These are phyloP conservation scores for Camelus bactrianus DNA, from an alignment of 2,113 vertebrate genomes.

Conservation along the genomic window DNA sequence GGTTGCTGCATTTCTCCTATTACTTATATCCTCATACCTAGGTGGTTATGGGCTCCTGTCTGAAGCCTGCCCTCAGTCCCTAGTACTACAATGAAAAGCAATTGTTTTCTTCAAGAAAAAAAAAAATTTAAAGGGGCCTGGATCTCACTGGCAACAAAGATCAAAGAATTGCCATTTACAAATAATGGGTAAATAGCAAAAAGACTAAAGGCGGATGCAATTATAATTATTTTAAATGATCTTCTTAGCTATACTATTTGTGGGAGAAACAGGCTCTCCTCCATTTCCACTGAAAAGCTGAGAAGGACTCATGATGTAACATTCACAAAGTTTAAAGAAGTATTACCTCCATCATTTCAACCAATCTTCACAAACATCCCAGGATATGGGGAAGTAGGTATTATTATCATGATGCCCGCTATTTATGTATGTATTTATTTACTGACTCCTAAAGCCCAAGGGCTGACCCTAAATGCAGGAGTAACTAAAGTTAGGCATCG, in stretches of 20 bases:
- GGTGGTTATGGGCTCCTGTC: not conserved
- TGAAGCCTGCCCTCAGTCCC: slow-evolving; percentile 10
- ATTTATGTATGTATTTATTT: not conserved
- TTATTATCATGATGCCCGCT: not conserved
- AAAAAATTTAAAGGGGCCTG: not conserved
- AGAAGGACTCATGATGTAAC: slow-evolving; percentile 39
- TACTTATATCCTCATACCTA: not conserved
- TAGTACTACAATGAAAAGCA: not conserved
- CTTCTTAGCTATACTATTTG: not conserved
- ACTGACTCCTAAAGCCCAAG: not conserved
- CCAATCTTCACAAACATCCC: slow-evolving; percentile 18
- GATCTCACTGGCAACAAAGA: slow-evolving; percentile 9
- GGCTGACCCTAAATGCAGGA: not conserved
- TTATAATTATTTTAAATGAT: slow-evolving; percentile 60
- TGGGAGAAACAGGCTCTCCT: not conserved
- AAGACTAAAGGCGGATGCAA: slow-evolving; percentile 14
- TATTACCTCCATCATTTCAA: slow-evolving; percentile 5
- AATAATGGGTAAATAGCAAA: slow-evolving; percentile 27
- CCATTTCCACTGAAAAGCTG: not conserved
- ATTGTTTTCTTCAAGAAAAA: slow-evolving; percentile 44
- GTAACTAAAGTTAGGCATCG: not conserved
- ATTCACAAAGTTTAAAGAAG: not conserved
- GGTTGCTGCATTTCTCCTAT: not conserved
- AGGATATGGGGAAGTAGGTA: not conserved
- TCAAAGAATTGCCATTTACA: slow-evolving; percentile 7